Percentiles rank a stretch among this genome's conserved stretches.
These are phyloP conservation scores for Idaea dimidiata DNA, from an alignment of 2,888 invertebrate species.

Conservation along the genomic window DNA sequence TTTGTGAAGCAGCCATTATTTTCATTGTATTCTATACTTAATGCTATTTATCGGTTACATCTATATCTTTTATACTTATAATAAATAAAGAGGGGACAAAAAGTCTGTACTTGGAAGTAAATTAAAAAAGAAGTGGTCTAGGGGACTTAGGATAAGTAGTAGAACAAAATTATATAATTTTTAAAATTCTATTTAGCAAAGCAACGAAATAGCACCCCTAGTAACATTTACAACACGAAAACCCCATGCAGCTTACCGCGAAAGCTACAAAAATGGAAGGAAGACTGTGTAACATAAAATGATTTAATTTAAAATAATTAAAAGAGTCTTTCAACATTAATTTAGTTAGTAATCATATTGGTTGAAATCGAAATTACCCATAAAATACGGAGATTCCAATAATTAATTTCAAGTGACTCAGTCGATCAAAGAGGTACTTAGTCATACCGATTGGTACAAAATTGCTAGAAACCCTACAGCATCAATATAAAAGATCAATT, in stretches of 20 bases:
- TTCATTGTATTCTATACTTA: no score
- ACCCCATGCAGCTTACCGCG: background rate
- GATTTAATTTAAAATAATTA: background rate
- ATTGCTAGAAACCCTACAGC: slow-evolving; percentile 67
- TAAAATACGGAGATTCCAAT: slow-evolving; percentile 53
- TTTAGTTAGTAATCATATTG: background rate
- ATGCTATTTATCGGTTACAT: no score
- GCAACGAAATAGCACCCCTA: no score
- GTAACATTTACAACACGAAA: no score
- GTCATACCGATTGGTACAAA: slow-evolving; percentile 65
- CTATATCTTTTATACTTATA: no score
- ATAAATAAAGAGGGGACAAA: no score
- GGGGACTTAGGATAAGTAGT: no score
- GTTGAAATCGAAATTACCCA: slow-evolving; percentile 1
- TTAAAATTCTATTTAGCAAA: no score
- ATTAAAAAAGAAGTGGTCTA: no score
- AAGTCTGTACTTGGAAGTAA: no score
- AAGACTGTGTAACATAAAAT: background rate
- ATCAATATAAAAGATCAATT: slow-evolving; percentile 61
- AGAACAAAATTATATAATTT: no score
- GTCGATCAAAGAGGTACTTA: slow-evolving; percentile 57
- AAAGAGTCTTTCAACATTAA: background rate
- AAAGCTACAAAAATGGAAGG: background rate
- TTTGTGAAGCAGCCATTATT: no score
- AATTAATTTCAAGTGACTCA: slow-evolving; percentile 59